Percentiles rank a stretch among this genome's conserved stretches.
Conservation (phyloP, 2,113 vertebrate genomes). For the Tor tambroides region DNA sequence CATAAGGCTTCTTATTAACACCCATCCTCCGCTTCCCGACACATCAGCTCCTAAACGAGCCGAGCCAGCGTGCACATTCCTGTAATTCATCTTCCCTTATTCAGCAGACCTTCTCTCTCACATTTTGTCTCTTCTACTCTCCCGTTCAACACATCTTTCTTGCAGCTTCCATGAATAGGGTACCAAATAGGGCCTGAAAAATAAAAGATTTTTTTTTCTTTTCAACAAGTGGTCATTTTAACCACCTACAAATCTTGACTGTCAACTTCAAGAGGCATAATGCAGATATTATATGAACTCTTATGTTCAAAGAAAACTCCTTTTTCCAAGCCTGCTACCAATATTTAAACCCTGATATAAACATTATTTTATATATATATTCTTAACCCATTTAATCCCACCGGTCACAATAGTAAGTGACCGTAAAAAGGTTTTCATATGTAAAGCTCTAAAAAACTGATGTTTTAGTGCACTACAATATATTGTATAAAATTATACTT, state of each 20-base stretch:
- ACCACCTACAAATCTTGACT: neutral
- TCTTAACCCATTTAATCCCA: no score
- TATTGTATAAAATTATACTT: no score
- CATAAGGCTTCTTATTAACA: slow-evolving; percentile 54
- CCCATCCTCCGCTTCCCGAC: slow-evolving; percentile 42
- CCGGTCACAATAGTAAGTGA: no score
- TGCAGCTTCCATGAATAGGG: neutral
- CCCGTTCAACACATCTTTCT: slow-evolving; percentile 9
- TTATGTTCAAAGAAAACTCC: neutral
- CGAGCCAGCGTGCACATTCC: slow-evolving; percentile 27
- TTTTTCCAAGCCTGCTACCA: neutral
- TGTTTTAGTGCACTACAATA: no score
- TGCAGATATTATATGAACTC: neutral
- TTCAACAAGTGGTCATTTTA: slow-evolving; percentile 1
- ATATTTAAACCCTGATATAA: neutral
- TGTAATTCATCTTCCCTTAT: slow-evolving; percentile 51
- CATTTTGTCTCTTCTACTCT: slow-evolving; percentile 23
- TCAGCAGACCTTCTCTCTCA: slow-evolving; percentile 31
- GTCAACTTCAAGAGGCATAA: neutral
- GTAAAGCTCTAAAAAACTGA: no score
- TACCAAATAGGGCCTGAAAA: neutral
- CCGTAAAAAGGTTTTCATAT: no score
- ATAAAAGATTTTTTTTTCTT: neutral
- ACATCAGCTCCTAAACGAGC: slow-evolving; percentile 59
- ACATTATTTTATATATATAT: no score